Percentiles rank a stretch among this genome's conserved stretches.
These are phyloP conservation scores for Tragelaphus scriptus DNA, from an alignment of 2,113 vertebrate genomes.

Conservation along the genomic window DNA sequence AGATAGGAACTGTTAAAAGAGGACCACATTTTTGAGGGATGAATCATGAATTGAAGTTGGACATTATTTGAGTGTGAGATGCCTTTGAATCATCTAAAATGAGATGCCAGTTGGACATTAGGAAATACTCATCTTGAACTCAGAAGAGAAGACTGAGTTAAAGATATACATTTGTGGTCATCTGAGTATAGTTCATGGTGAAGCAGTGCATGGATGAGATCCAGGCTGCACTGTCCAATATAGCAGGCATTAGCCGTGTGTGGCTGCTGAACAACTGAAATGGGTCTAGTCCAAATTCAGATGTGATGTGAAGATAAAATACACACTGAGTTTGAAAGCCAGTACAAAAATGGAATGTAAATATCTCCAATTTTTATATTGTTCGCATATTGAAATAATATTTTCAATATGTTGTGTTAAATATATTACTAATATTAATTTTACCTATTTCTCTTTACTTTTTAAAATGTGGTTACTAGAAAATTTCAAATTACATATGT, in stretches of 20 bases:
- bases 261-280: neutral
- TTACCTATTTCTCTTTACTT: neutral
- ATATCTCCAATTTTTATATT: neutral
- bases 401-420: slow-evolving; percentile 9
- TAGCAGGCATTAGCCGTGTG: neutral
- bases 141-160: neutral
- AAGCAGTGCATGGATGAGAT: neutral
- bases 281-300: neutral
- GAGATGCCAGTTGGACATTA: neutral
- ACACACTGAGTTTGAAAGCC: neutral
- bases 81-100: slow-evolving; percentile 19
- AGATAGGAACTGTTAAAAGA: neutral
- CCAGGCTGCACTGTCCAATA: neutral
- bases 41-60: neutral
- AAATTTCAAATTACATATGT: neutral
- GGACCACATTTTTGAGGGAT: neutral
- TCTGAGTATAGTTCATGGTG: neutral
- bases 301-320: neutral
- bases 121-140: neutral
- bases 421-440: neutral
- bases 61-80: neutral
- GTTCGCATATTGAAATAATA: neutral
- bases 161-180: neutral
- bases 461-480: neutral
- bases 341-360: neutral